A percentile compares a stretch with the other conserved stretches of the same genome.
Conservation (phyloP, 2,113 vertebrate species). For the Crotalus viridis region DNA sequence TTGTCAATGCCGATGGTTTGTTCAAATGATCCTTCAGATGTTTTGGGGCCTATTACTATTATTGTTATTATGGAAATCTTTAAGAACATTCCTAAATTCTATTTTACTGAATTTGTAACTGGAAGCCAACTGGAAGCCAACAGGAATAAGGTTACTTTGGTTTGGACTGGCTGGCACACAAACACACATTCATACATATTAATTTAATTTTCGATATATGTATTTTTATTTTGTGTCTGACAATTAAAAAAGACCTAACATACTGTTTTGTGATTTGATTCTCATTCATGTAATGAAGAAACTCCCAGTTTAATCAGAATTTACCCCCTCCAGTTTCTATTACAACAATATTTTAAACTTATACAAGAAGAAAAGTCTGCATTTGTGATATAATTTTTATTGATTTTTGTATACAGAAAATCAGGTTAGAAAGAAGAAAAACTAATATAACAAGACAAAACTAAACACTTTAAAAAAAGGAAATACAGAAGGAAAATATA, state of each 20-base stretch:
- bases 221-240: not conserved
- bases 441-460: not conserved
- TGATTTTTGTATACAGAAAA: not conserved
- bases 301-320: not conserved
- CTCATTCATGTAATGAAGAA: not conserved
- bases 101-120: not conserved
- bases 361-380: not conserved
- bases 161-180: not conserved
- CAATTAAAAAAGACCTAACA: not conserved
- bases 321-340: not conserved
- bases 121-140: not conserved
- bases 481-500: not conserved
- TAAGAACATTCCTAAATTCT: not conserved
- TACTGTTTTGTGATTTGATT: not conserved
- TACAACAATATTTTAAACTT: not conserved
- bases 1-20: not conserved
- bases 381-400: not conserved
- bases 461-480: not conserved
- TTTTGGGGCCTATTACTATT: not conserved
- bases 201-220: not conserved
- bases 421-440: not conserved
- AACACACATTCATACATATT: not conserved
- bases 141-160: not conserved
- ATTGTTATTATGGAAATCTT: not conserved
- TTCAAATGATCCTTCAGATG: not conserved